phyloP scores from a whole-genome alignment of 2,888 invertebrate species.

The Hoplodrina blanda region DNA sequence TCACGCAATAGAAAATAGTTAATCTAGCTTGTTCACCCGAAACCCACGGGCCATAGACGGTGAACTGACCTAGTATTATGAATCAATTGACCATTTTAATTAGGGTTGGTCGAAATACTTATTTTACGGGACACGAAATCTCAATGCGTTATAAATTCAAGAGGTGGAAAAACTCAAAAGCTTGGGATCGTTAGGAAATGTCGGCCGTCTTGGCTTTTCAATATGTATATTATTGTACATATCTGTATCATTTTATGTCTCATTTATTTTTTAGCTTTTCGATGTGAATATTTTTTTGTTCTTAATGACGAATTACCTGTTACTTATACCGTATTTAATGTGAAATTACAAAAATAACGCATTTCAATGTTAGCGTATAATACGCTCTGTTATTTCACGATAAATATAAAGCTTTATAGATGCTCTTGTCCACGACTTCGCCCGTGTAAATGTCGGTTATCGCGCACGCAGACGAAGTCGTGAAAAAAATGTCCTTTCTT shows the following conservation, averaged over 20 bases:
- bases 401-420: no score
- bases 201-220: constrained; percentile 4
- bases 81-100: constrained; percentile 56
- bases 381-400: no score
- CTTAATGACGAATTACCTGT: no score
- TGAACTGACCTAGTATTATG: constrained; percentile 18
- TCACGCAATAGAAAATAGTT: constrained; percentile 17
- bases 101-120: constrained; percentile 46
- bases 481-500: no score
- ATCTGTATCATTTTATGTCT: neutral
- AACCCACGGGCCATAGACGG: constrained; percentile 2
- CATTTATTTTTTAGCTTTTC: neutral
- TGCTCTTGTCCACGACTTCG: no score
- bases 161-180: constrained; percentile 26
- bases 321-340: no score
- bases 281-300: neutral
- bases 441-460: no score
- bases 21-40: constrained; percentile 7
- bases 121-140: constrained; percentile 45
- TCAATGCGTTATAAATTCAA: constrained; percentile 40
- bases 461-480: no score
- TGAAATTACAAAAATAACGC: no score
- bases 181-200: constrained; percentile 25
- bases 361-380: no score
- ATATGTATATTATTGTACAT: no score